A percentile compares a stretch with the other conserved stretches of the same genome.
These are phyloP conservation scores for Oxyruncus cristatus DNA, from an alignment of 2,113 vertebrate genomes.

Conservation along the genomic window DNA sequence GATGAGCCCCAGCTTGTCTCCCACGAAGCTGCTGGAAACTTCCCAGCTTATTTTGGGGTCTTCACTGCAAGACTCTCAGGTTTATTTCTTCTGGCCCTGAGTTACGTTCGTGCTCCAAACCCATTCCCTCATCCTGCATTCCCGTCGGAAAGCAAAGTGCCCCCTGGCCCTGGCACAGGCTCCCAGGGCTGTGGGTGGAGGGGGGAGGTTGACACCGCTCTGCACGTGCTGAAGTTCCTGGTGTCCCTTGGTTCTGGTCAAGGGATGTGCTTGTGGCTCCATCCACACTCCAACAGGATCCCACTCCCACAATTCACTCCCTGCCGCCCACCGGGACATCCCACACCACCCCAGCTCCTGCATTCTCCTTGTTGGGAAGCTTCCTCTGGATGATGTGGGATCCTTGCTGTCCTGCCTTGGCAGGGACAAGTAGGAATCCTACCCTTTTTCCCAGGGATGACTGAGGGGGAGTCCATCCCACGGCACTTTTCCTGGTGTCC, in stretches of 20 bases:
- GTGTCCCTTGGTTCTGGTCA: background rate
- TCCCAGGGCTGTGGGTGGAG: background rate
- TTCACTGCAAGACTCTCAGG: background rate
- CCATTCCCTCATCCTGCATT: background rate
- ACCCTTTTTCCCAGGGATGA: background rate
- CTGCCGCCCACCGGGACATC: background rate
- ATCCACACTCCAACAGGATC: background rate
- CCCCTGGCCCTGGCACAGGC: background rate
- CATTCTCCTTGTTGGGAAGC: background rate
- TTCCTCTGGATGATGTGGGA: background rate
- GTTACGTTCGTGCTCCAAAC: background rate
- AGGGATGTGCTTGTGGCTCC: background rate
- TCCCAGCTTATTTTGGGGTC: background rate
- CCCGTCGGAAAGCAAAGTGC: background rate
- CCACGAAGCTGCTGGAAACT: background rate
- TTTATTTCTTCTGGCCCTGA: background rate
- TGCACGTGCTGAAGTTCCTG: background rate
- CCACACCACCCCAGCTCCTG: background rate
- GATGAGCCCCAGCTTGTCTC: background rate
- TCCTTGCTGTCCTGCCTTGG: background rate
- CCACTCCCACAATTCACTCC: background rate
- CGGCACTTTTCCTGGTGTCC: background rate
- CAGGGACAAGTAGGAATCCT: background rate
- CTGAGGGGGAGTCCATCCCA: background rate
- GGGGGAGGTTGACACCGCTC: background rate